phyloP scores from a whole-genome alignment of 2,888 invertebrate species.

The Candidula unifasciata region DNA sequence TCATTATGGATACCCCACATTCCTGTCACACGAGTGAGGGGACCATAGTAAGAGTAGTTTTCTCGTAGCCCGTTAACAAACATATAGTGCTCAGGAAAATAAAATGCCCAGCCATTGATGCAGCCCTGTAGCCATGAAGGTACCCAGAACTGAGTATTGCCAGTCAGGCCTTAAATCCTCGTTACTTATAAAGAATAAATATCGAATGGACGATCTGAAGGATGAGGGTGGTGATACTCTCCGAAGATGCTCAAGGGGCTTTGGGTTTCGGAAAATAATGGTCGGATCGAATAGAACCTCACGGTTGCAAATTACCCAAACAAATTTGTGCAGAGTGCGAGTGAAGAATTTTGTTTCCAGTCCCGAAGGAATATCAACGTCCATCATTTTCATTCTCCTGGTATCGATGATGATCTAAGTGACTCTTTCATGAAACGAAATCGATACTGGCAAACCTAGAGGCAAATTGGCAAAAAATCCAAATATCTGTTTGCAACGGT shows the following conservation, averaged over 20 bases:
- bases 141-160: conserved; percentile 90
- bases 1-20: conserved; percentile 99
- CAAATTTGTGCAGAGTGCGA: conserved; percentile 92
- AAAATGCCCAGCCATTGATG: conserved; percentile 99
- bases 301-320: conserved; percentile 96
- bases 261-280: conserved; percentile 85
- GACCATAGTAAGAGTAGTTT: conserved; percentile 98
- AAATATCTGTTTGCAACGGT: conserved; percentile 92
- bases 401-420: conserved; percentile 95
- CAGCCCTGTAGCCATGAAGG: conserved; percentile 94
- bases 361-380: conserved; percentile 96
- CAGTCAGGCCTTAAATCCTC: conserved; percentile 89
- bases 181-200: conserved; percentile 86
- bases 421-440: conserved; percentile 97
- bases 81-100: conserved; percentile 99
- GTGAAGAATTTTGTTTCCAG: conserved; percentile 94
- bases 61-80: conserved; percentile 97
- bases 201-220: conserved; percentile 93
- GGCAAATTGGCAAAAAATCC: conserved; percentile 98
- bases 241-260: conserved; percentile 89
- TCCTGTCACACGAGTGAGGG: conserved; percentile 96
- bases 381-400: conserved; percentile 95
- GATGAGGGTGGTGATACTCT: conserved; percentile 87
- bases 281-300: conserved; percentile 96
- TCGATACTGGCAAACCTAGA: conserved; percentile 94